A percentile compares a stretch with the other conserved stretches of the same genome.
These are phyloP conservation scores for Ianthella basta DNA, from an alignment of 37 sponge, comb jelly and placozoan genomes.

Conservation along the genomic window DNA sequence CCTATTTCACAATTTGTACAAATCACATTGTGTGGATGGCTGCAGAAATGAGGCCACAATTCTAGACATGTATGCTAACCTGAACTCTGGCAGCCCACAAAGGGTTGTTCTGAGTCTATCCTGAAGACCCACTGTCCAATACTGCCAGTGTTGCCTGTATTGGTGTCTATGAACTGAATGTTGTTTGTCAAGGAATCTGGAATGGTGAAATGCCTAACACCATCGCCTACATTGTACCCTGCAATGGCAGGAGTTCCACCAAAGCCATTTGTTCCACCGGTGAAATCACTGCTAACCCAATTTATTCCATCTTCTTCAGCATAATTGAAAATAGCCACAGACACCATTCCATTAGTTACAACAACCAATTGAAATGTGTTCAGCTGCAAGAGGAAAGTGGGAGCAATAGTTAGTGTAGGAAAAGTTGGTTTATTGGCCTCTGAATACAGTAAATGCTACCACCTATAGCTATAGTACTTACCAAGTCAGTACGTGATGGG, in stretches of 20 bases:
- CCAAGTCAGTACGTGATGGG: not conserved
- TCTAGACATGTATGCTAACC: not conserved
- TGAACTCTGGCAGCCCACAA: not conserved
- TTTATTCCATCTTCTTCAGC: conserved; percentile 32
- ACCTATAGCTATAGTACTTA: not conserved
- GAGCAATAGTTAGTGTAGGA: not conserved
- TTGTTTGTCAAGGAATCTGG: not conserved
- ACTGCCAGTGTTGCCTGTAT: not conserved
- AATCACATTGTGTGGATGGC: no score
- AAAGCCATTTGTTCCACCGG: not conserved
- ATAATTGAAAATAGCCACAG: conserved; percentile 25
- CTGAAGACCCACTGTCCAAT: conserved; percentile 11
- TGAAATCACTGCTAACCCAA: conserved; percentile 26
- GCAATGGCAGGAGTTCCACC: conserved; percentile 11
- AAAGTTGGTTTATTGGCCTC: not conserved
- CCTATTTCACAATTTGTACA: no score
- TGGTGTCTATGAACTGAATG: not conserved
- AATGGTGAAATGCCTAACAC: not conserved
- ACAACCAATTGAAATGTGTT: conserved; percentile 32
- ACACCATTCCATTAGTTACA: conserved; percentile 26
- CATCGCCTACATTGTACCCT: conserved; percentile 14
- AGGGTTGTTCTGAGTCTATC: not conserved
- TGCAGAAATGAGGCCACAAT: no score
- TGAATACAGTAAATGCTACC: not conserved
- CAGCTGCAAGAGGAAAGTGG: not conserved